Base-by-base conservation (phyloP, 2,888 invertebrate genomes). In the Stenchaetothrips biformis region DNA sequence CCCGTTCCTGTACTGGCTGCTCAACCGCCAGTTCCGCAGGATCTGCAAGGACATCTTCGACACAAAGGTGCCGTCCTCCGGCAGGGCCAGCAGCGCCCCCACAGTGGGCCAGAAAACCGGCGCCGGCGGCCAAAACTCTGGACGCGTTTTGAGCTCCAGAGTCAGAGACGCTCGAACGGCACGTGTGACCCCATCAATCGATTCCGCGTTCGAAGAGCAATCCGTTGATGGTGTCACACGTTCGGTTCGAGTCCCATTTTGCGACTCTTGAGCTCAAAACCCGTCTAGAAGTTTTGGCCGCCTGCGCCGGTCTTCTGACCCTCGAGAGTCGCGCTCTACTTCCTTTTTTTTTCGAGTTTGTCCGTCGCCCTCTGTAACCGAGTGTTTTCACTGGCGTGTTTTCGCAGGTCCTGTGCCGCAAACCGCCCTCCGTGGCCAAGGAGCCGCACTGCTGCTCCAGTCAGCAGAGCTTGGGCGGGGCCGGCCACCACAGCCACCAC, bases 1-100 rank as follows among this genome's bases (percentile, higher is more conserved):
- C 87, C 95, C 95, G 1, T 95, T 95, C 85, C 90, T 95, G 81
- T 95, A 95, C 87, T 95, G 95, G 95, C 89, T 95, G 78, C 89
- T 95, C 83, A 95, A 95, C 87, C 93, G 94, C 85, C 93, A 95
- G 85, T 95, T 95, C 87, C 90, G 95, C 84, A 90, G 94, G 83
- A 92, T 95, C 84, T 93, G 94, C 85, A 90, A 92, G 83, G 94
- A 94, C 84, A 87, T 95, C 81, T 87, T 95, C 82, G 91, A 93
- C 84, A 92, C 91, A 83, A 93, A 92, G 88, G 95, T 94, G 88
- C 90, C 80, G 62, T n/a, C 7, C 11, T 13, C 8, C 18, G 13
- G 3, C 48, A 78, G 37, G 48, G 53, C 79, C 78, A 18, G 21
- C 74, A n/a, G n/a, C n/a, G n/a, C n/a, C 62, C n/a, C n/a, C n/a